Base-by-base conservation (phyloP, 1,140 invertebrate genomes). In the Drosophila seguyi region DNA sequence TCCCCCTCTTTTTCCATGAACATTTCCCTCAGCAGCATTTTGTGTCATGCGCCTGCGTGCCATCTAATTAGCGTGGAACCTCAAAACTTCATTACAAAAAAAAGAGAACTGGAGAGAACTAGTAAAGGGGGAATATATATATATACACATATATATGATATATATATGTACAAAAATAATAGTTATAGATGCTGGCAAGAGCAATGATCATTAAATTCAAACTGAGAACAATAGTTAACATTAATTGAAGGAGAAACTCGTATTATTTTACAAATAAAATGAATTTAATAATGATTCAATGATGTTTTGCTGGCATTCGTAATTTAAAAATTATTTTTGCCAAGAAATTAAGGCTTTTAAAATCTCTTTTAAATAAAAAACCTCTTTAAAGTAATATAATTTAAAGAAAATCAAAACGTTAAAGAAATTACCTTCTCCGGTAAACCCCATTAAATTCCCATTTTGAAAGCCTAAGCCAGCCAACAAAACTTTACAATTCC, bases 31-130 rank as follows among this genome's bases (percentile, higher is more conserved):
- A 44, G 18, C 47, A 41, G 44, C 34, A 53, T 34, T 72, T 65
- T 63, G 59, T 83, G 80, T 75, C 68, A 69, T 83, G 80, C 80
- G 80, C 80, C 80, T 84, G 71, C 81, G 75, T 83, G 75, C 71
- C 81, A 66, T 50, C 79, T 86, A 81, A 86, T 86, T 86, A 76
- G 83, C 81, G 55, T 81, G 63, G 44, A 63, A 65, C 66, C 66
- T 81, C 74, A 74, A 73, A 78, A 68, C 59, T 45, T 38, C 55
- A 44, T 72, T 60, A 61, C 10, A n/a, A 38, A 56, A 45, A 18
- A 13, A 34, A 10, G 14, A n/a, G 14, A 48, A 10, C 25, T 8
- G 1, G 16, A n/a, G 25, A 48, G 45, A 48, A 27, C 16, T n/a
- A 6, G 27, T 18, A 18, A 48, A 29, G 10, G 25, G 16, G 14